Evolutionary conservation across 2,113 vertebrate genomes (phyloP).

Genomic region (Myxocyprinus asiaticus): DNA sequence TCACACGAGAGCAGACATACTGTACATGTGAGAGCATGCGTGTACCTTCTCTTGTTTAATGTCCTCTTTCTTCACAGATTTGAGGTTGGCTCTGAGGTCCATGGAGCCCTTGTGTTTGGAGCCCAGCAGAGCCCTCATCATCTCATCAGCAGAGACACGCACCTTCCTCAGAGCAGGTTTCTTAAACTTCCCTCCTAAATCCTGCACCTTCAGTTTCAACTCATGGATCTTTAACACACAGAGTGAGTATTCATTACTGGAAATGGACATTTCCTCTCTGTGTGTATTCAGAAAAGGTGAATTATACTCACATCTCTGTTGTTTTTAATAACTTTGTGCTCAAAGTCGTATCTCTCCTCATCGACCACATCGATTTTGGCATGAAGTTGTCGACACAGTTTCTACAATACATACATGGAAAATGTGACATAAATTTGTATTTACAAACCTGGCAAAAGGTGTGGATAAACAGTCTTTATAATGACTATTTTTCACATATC

Average conservation of each 20-base stretch:
- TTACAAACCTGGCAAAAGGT: no score
- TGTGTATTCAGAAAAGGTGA: not conserved
- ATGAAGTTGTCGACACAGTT: conserved; percentile 83
- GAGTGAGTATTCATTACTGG: not conserved
- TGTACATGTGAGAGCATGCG: not conserved
- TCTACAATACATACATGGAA: conserved; percentile 63
- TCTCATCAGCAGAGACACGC: conserved; percentile 93
- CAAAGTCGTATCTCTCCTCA: conserved; percentile 88
- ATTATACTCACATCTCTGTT: conserved; percentile 78
- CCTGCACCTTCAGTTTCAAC: conserved; percentile 92
- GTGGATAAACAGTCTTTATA: no score
- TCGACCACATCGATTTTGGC: conserved; percentile 80
- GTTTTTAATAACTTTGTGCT: conserved; percentile 85
- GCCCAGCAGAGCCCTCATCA: conserved; percentile 94
- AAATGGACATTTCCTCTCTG: not conserved
- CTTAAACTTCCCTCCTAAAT: conserved; percentile 96
- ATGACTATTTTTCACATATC: no score
- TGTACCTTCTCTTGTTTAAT: conserved; percentile 86
- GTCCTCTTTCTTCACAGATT: conserved; percentile 99
- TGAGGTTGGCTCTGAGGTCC: conserved; percentile 95
- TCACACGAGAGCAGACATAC: no score
- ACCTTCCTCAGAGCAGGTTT: conserved; percentile 90
- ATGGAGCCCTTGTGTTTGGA: conserved; percentile 99
- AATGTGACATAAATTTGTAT: not conserved
- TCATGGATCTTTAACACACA: conserved; percentile 83